Percentiles rank a stretch among this genome's conserved stretches.
Evolutionary conservation across 2,797 vertebrate genomes (phyloP).

Genomic region (Stomatorhinus walkeri): DNA sequence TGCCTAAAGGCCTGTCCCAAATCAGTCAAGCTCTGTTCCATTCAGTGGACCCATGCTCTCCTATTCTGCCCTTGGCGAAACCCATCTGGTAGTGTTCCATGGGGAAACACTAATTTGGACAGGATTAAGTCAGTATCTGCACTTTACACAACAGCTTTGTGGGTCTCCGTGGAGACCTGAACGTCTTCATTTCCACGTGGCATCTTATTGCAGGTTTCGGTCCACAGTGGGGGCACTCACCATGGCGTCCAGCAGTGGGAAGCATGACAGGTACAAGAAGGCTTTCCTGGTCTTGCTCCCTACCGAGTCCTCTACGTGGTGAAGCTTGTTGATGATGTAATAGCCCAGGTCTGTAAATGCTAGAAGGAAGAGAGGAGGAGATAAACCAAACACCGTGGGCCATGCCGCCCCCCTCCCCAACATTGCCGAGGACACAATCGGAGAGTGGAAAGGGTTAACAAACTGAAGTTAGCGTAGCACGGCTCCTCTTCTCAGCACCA

Average conservation of each 20-base stretch:
- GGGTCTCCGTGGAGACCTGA: neutral
- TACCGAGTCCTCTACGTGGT: constrained; percentile 94
- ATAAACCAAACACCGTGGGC: neutral
- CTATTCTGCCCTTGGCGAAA: neutral
- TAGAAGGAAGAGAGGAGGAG: constrained; percentile 35
- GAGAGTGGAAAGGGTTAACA: neutral
- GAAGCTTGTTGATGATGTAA: constrained; percentile 97
- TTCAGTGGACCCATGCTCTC: neutral
- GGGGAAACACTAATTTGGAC: neutral
- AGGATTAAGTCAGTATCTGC: neutral
- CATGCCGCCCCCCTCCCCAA: neutral
- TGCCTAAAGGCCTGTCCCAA: neutral
- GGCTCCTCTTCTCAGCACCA: neutral
- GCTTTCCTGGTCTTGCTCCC: constrained; percentile 89
- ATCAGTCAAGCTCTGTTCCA: neutral
- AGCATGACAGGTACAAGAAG: constrained; percentile 90
- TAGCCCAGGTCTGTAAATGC: constrained; percentile 97
- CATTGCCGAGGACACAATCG: neutral
- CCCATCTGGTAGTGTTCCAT: neutral
- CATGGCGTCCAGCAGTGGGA: constrained; percentile 95
- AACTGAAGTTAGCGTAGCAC: neutral
- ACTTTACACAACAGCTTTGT: neutral
- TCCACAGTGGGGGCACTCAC: constrained; percentile 57
- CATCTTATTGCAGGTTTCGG: neutral
- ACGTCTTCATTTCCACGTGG: neutral